Evolutionary conservation across 1,140 invertebrate species (phyloP), one percentile per base, ranked within the genome.

Genomic region (Oreohelix idahoensis): DNA sequence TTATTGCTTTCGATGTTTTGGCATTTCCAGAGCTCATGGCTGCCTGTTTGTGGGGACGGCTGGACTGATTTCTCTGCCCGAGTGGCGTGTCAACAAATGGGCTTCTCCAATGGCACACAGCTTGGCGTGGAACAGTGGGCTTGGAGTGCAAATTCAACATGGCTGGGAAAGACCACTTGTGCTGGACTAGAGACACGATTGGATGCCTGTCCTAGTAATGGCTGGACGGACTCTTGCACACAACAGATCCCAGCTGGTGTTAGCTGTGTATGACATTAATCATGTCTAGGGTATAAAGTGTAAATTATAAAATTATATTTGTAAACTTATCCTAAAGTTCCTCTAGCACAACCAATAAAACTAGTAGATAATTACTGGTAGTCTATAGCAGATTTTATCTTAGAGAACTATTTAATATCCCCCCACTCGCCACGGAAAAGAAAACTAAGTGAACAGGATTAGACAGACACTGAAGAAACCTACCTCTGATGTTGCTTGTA

Each of bases 151-250:
- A 83, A 85, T 53, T 83, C 82, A 5, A 97, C 94, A 87, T 98
- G 97, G 97, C 96, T 98, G 95, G 96, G 97, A 89, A 97, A 98
- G 90, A 91, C 97, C 11, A 95, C 95, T 82, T 98, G 97, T 90
- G 94, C 95, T 87, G 97, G 97, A 0, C 94, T 94, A 71, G 97
- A 98, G 90, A 91, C 91, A n/a, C 94, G 95, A 78, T 88, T 98
- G n/a, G 92, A 94, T 0, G 91, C 95, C 0, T 98, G 97, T 89
- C 93, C 95, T n/a, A 97, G 96, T 89, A 95, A 97, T 86, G 96
- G 96, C 39, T 88, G 83, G 83, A 35, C n/a, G 13, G 76, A 58
- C 13, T 74, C 74, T 0, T 85, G 84, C 32, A 11, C 63, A 26
- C 69, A 49, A 11, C 36, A 20, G 0, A 29, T 51, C 17, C 85